A percentile compares a stretch with the other conserved stretches of the same genome.
Evolutionary conservation across 2,797 vertebrate species (phyloP).

Genomic region (Diplodus sargus): DNA sequence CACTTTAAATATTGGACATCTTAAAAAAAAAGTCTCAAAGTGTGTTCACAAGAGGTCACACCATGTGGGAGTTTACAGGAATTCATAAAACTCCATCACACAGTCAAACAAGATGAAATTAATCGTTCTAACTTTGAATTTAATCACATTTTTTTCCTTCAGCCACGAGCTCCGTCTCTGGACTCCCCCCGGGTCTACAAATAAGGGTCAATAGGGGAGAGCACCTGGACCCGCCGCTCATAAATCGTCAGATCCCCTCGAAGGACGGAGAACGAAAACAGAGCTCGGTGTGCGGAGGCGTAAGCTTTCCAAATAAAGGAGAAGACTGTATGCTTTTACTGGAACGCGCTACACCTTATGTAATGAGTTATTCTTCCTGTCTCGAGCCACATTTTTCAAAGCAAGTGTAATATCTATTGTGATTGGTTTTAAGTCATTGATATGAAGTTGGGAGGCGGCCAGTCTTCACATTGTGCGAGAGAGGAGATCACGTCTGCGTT

Average conservation of each 20-base stretch:
- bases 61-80: background rate
- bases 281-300: constrained; percentile 43
- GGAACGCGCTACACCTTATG: constrained; percentile 71
- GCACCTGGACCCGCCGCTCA: constrained; percentile 69
- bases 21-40: background rate
- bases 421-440: constrained; percentile 66
- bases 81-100: background rate
- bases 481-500: constrained; percentile 19
- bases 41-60: background rate
- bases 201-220: constrained; percentile 68
- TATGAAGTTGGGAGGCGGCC: constrained; percentile 51
- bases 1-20: background rate
- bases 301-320: constrained; percentile 76
- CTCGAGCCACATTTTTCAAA: constrained; percentile 70
- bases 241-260: constrained; percentile 65
- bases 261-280: constrained; percentile 68
- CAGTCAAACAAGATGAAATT: constrained; percentile 10
- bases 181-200: constrained; percentile 65
- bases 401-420: constrained; percentile 68
- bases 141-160: constrained; percentile 23
- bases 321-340: constrained; percentile 74
- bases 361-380: constrained; percentile 75
- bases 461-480: constrained; percentile 49
- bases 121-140: constrained; percentile 20
- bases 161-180: background rate